These are phyloP conservation scores for Thymelicus lineola DNA, from an alignment of 2,888 invertebrate genomes.

Conservation along the genomic window DNA sequence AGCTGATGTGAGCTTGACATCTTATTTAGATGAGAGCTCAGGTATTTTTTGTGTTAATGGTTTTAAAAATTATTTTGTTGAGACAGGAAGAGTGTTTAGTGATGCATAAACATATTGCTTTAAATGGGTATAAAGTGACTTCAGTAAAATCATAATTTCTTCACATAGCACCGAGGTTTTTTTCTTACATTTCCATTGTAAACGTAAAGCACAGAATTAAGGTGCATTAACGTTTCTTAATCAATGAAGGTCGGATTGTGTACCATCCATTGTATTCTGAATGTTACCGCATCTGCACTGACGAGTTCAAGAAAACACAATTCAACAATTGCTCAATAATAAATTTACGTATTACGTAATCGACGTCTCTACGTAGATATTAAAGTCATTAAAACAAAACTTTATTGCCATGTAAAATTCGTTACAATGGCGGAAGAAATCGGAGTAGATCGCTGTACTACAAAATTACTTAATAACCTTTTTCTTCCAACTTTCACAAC, in stretches of 20 bases:
- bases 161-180: neutral
- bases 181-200: slow-evolving; percentile 4
- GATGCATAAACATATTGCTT: slow-evolving; percentile 9
- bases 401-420: slow-evolving; percentile 34
- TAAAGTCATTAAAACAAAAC: slow-evolving; percentile 30
- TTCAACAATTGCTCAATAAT: slow-evolving; percentile 29
- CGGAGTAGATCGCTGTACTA: slow-evolving; percentile 32
- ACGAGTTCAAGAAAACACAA: slow-evolving; percentile 20
- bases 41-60: slow-evolving; percentile 14
- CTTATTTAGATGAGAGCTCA: slow-evolving; percentile 45
- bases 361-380: slow-evolving; percentile 23
- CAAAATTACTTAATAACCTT: slow-evolving; percentile 35
- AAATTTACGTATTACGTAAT: slow-evolving; percentile 25
- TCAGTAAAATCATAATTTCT: no score
- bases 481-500: slow-evolving; percentile 38
- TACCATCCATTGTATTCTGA: slow-evolving; percentile 19
- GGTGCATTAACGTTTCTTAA: slow-evolving; percentile 10
- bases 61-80: slow-evolving; percentile 6
- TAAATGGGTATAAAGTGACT: slow-evolving; percentile 4
- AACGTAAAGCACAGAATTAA: neutral
- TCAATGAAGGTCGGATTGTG: slow-evolving; percentile 16
- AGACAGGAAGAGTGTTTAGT: slow-evolving; percentile 19
- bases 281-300: slow-evolving; percentile 26
- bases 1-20: slow-evolving; percentile 41
- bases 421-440: slow-evolving; percentile 38